Percentiles rank a stretch among this genome's conserved stretches.
Evolutionary conservation across 1,140 invertebrate genomes (phyloP).

Genomic region (Mamestra configurata): DNA sequence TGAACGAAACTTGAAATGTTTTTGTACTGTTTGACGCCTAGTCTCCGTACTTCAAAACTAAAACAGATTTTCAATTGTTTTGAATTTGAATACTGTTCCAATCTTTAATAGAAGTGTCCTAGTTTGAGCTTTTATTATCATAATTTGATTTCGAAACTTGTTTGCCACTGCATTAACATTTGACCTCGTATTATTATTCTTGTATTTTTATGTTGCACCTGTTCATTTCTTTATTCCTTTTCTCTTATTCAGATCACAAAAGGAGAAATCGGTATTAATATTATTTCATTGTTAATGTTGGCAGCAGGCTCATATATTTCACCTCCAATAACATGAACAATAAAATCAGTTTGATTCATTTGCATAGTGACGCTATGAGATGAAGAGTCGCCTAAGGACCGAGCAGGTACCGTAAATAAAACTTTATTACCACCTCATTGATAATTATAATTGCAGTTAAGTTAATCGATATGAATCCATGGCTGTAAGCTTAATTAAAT

Average conservation of each 20-base stretch:
- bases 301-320: background rate
- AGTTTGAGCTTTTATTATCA: constrained; percentile 16
- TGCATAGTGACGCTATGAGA: constrained; percentile 16
- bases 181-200: constrained; percentile 12
- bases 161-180: constrained; percentile 5
- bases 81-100: constrained; percentile 17
- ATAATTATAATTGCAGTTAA: constrained; percentile 44
- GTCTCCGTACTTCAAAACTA: no score
- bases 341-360: background rate
- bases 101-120: background rate
- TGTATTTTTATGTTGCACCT: background rate
- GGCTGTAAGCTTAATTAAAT: constrained; percentile 38
- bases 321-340: background rate
- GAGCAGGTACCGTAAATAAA: constrained; percentile 24
- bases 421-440: constrained; percentile 31
- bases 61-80: background rate
- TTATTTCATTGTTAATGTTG: background rate
- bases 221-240: background rate
- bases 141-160: constrained; percentile 16
- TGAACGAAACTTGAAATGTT: background rate
- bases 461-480: constrained; percentile 13
- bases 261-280: background rate
- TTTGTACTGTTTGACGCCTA: background rate
- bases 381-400: background rate
- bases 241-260: background rate